phyloP scores from a whole-genome alignment of 2,113 vertebrate species.

The Butorides virescens region DNA sequence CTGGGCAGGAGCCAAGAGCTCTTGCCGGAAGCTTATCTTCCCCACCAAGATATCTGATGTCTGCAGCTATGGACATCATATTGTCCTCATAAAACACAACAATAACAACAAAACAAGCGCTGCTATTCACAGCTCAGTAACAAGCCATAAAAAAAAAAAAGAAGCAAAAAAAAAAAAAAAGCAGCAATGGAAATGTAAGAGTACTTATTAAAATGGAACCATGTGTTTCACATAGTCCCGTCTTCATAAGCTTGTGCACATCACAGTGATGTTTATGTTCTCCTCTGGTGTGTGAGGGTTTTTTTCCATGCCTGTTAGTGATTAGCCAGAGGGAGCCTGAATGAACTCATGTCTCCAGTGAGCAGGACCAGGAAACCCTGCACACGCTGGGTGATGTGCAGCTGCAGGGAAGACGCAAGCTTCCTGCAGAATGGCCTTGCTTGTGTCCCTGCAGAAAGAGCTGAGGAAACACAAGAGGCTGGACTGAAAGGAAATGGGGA shows the following conservation, averaged over 20 bases:
- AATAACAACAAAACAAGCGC: constrained; percentile 21
- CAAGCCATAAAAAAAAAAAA: not conserved
- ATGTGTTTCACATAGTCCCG: constrained; percentile 49
- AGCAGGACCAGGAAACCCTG: constrained; percentile 31
- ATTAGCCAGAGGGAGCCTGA: constrained; percentile 24
- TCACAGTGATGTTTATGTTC: constrained; percentile 62
- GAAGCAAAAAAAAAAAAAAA: no score
- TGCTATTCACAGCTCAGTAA: constrained; percentile 19
- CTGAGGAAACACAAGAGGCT: rapidly evolving
- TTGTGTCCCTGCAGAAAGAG: not conserved
- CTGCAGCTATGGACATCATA: constrained; percentile 1
- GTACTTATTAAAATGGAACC: constrained; percentile 50
- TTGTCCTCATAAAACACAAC: constrained; percentile 43
- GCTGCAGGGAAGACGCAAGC: not conserved
- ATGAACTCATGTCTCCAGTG: constrained; percentile 62
- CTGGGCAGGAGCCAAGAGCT: constrained; percentile 22
- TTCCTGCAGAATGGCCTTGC: not conserved
- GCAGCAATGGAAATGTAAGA: constrained; percentile 11
- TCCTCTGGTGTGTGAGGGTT: constrained; percentile 46
- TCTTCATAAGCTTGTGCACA: constrained; percentile 46
- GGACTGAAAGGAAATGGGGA: not conserved
- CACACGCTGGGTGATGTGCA: not conserved
- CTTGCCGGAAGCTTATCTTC: constrained; percentile 40
- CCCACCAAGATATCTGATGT: constrained; percentile 5
- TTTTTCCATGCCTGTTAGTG: constrained; percentile 58